These are phyloP conservation scores for Lophius piscatorius DNA, from an alignment of 2,113 vertebrate species.

Conservation along the genomic window DNA sequence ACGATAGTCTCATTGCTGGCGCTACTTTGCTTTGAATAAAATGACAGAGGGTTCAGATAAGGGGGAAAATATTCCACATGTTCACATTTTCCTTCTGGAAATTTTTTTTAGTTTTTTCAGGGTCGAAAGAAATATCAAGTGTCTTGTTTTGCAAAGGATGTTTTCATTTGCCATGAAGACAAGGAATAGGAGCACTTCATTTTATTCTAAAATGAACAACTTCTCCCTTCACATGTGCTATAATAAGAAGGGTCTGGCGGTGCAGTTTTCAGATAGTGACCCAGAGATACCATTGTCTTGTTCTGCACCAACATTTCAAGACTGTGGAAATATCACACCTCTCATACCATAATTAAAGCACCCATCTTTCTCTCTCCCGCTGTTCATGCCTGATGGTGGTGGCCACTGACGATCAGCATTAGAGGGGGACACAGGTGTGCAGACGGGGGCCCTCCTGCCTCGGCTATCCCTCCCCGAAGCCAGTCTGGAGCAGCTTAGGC, in stretches of 20 bases:
- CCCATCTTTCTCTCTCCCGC: background rate
- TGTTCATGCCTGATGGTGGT: constrained; percentile 18
- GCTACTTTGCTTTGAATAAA: background rate
- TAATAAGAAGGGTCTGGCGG: constrained; percentile 16
- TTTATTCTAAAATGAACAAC: too few species aligned
- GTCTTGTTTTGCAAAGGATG: background rate
- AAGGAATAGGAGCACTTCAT: background rate
- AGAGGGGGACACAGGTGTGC: constrained; percentile 73
- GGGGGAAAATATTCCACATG: background rate
- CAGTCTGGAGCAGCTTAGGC: constrained; percentile 66
- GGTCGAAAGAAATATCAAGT: background rate
- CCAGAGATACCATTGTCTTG: background rate
- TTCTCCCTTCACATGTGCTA: background rate
- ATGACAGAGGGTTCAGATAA: constrained; percentile 5
- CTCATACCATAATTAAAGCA: background rate
- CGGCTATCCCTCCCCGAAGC: constrained; percentile 51
- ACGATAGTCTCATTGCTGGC: constrained; percentile 9
- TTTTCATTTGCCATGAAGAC: background rate
- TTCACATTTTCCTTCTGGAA: too few species aligned
- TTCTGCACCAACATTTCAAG: background rate
- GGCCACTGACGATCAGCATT: constrained; percentile 28
- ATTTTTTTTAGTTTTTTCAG: too few species aligned
- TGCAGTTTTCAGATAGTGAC: constrained; percentile 16
- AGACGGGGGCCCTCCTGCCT: constrained; percentile 34
- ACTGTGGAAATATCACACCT: background rate